Evolutionary conservation across 2,113 vertebrate genomes (phyloP).

Genomic region (Cebus imitator): DNA sequence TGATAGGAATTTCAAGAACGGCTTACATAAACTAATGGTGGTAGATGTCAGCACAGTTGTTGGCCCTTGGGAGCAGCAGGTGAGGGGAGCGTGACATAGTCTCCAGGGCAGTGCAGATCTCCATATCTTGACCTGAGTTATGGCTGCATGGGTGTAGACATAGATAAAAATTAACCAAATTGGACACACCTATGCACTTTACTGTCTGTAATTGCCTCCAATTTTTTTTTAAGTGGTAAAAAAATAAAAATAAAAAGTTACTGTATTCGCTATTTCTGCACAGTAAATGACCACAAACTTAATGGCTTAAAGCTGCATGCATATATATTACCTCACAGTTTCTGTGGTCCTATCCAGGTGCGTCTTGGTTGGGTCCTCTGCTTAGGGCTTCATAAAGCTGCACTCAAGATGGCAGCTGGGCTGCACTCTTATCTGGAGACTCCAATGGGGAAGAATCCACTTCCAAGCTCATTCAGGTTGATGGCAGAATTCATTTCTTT

Average conservation of each 20-base stretch:
- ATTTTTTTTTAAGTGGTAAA: neutral
- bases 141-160: neutral
- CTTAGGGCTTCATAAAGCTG: neutral
- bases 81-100: no score
- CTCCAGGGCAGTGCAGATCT: neutral
- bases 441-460: neutral
- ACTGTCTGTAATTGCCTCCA: neutral
- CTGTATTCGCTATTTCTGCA: neutral
- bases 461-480: neutral
- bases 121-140: neutral
- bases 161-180: neutral
- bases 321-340: neutral
- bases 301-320: neutral
- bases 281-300: neutral
- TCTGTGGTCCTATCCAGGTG: neutral
- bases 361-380: neutral
- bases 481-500: neutral
- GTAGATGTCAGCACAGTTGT: neutral
- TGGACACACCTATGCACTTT: neutral
- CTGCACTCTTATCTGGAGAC: neutral
- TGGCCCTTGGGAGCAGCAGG: neutral
- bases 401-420: neutral
- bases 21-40: no score
- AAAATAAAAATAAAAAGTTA: neutral
- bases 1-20: neutral